Base-by-base conservation (phyloP, 1,140 invertebrate genomes). In the Sitophilus oryzae region DNA sequence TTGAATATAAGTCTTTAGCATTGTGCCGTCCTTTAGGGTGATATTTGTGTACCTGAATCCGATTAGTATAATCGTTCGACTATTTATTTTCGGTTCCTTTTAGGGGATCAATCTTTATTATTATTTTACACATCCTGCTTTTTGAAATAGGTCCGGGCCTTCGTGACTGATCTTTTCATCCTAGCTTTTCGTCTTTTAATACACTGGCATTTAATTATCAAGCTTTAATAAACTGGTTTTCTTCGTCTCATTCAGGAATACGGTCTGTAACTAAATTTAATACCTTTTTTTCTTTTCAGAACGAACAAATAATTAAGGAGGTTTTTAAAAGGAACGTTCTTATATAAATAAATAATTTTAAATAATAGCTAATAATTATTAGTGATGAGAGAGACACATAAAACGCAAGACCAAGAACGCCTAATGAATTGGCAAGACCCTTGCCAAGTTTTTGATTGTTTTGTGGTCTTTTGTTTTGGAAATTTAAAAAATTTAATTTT, bases 1-100 rank as follows among this genome's bases (percentile, higher is more conserved):
- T 65, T 64, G 66, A 66, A 68, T 68, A 66, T 66, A 60, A 58
- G 59, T 61, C 56, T 60, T 56, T 61, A 48, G 60, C 45, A 59
- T 68, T 68, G 60, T 68, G 48, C 43, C 54, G 52, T 45, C 52
- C 40, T 59, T 58, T 58, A 22, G 56, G 55, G 48, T 52, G 45
- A 52, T 59, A 60, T 62, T 58, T 47, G 62, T 66, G 56, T 63
- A 60, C 61, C 62, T 61, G 59, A 60, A 67, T 60, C 61, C 62
- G 62, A 65, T 64, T 65, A 66, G 56, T 61, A 58, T 56, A 57
- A 63, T 63, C 52, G 58, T 59, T 60, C 55, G 37, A 59, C 55
- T 56, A 61, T 64, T 62, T 62, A 61, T 63, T 63, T 63, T 59
- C 55, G 43, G 21, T 22, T 36, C 38, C 41, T 53, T 58, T 57